Percentiles rank a stretch among this genome's conserved stretches.
Conservation (phyloP, 2,797 vertebrate genomes). For the Menidia menidia region DNA sequence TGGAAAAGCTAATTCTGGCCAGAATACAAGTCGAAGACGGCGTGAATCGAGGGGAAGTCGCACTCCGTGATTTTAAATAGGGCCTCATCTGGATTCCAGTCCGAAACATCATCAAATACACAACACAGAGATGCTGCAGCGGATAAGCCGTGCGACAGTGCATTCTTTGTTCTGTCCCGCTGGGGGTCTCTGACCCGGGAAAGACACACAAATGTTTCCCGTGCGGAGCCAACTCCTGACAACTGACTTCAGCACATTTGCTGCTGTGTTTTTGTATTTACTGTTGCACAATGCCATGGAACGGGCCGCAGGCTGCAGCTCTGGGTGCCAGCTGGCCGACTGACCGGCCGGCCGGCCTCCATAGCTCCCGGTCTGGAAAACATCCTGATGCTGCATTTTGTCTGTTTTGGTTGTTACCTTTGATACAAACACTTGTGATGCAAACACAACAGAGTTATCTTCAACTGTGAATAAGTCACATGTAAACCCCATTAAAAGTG, state of each 20-base stretch:
- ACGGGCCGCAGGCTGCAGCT: conserved; percentile 16
- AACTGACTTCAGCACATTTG: conserved; percentile 59
- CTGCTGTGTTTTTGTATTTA: conserved; percentile 64
- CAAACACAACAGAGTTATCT: conserved; percentile 3
- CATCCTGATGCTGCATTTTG: conserved; percentile 5
- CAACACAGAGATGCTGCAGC: conserved; percentile 11
- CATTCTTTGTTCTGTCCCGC: conserved; percentile 40
- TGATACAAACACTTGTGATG: not conserved
- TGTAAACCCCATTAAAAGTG: not conserved
- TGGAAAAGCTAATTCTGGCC: not conserved
- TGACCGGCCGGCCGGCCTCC: conserved; percentile 1
- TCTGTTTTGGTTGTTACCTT: conserved; percentile 5
- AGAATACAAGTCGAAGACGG: conserved; percentile 4
- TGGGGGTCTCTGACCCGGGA: conserved; percentile 49
- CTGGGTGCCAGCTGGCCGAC: conserved; percentile 30
- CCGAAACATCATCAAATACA: conserved; percentile 31
- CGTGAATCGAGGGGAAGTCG: not conserved
- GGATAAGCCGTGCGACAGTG: conserved; percentile 45
- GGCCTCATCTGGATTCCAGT: conserved; percentile 31
- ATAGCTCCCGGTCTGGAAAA: not conserved
- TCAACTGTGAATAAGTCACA: not conserved
- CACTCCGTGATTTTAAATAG: not conserved
- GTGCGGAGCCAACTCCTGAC: conserved; percentile 41
- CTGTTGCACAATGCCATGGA: conserved; percentile 21
- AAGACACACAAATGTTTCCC: conserved; percentile 50